Evolutionary conservation across 1,140 invertebrate genomes (phyloP), one percentile per base, ranked within the genome.

Genomic region (Matsumurasca onukii): DNA sequence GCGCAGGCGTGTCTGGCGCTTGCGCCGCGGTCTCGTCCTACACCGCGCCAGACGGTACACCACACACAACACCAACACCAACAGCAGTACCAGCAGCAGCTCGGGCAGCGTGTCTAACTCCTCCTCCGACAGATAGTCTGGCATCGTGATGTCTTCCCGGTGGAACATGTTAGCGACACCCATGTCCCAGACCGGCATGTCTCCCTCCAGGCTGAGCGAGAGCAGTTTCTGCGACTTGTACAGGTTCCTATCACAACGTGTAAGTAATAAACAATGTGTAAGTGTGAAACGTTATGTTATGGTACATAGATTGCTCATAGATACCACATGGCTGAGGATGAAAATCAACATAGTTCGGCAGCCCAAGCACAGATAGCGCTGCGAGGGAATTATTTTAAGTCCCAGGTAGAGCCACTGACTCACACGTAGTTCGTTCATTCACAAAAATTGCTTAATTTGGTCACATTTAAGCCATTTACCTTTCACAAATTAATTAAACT

Each of bases 151-250:
- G 22, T 57, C 31, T n/a, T 69, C 68, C 45, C 68, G 34, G 13
- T 66, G 61, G 22, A 70, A 70, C n/a, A 39, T 66, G 9, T 51
- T 45, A 57, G 57, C 68, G 12, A 29, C 68, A 3, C 66, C 64
- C 65, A 73, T 2, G 62, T 66, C 52, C 70, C 74, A 72, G 39
- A 85, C 69, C 17, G 79, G 77, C 1, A 78, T 74, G 22, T 80
- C 72, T 29, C 80, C 72, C 5, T 82, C 79, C 66, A 84, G 80
- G 2, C 79, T 79, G 2, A 90, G 75, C 0, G 88, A 89, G 0
- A 91, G 76, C 25, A 91, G 73, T 76, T 89, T 89, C 74, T 91
- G 89, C 1, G 87, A 84, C 75, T 90, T 89, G 75, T 90, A 91
- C 59, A 91, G 80, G 77, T 89, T 89, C 63, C 86, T 88, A 75